phyloP scores from a whole-genome alignment of 2,888 invertebrate genomes.

The Drosophila peninsularis region DNA sequence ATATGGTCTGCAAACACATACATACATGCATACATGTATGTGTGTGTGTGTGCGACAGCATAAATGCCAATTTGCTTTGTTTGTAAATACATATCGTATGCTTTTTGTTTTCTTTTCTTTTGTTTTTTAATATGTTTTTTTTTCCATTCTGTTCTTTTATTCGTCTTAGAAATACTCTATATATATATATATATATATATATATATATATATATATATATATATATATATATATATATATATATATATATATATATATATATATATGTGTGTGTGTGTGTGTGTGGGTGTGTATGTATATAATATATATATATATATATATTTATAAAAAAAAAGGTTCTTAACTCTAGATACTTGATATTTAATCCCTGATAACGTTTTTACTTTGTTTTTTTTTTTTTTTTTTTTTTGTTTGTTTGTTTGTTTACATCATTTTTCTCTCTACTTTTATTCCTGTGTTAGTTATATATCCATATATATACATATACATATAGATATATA shows the following conservation, averaged over 20 bases:
- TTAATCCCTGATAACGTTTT: constrained; percentile 77
- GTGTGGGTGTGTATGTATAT: neutral
- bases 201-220: constrained; percentile 14
- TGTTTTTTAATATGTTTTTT: constrained; percentile 41
- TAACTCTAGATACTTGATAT: constrained; percentile 72
- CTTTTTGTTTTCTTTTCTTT: neutral
- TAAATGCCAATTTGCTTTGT: constrained; percentile 18
- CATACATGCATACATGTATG: neutral
- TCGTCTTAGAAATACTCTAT: constrained; percentile 44
- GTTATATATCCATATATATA: constrained; percentile 12
- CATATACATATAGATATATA: constrained; percentile 1
- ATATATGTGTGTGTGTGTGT: neutral
- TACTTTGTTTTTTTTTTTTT: constrained; percentile 59
- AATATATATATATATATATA: constrained; percentile 6
- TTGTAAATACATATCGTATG: constrained; percentile 41
- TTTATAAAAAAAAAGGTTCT: constrained; percentile 54
- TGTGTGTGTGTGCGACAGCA: neutral
- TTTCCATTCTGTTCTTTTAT: constrained; percentile 56
- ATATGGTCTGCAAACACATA: neutral
- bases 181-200: constrained; percentile 2
- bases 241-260: constrained; percentile 6
- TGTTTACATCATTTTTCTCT: constrained; percentile 49
- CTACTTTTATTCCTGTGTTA: constrained; percentile 52
- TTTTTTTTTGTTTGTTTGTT: constrained; percentile 47
- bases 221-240: neutral